A percentile compares a stretch with the other conserved stretches of the same genome.
Evolutionary conservation across 2,113 vertebrate species (phyloP).

Genomic region (Platycercus adscitus): DNA sequence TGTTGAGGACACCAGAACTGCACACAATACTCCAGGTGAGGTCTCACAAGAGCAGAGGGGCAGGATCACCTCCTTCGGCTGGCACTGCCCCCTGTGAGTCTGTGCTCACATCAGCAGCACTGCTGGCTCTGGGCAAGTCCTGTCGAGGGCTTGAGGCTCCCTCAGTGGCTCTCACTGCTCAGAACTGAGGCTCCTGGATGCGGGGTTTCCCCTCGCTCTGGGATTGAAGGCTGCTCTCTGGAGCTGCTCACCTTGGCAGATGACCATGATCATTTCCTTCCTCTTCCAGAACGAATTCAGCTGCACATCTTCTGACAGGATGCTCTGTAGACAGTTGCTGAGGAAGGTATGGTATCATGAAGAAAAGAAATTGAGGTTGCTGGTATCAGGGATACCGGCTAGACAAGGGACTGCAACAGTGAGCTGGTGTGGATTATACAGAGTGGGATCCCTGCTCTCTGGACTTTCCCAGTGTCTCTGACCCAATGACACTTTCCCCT

Average conservation of each 20-base stretch:
- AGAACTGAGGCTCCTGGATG: background rate
- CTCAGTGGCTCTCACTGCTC: background rate
- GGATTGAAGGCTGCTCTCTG: background rate
- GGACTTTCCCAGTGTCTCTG: background rate
- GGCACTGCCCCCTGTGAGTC: background rate
- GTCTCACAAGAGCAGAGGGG: background rate
- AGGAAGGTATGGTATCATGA: background rate
- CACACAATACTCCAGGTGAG: background rate
- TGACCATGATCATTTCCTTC: background rate
- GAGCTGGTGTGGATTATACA: background rate
- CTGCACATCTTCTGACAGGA: background rate
- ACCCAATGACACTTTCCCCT: too few relatives aligned
- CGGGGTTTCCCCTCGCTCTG: background rate
- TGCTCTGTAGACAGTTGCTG: background rate
- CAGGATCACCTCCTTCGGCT: background rate
- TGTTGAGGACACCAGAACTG: background rate
- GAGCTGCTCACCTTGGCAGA: background rate
- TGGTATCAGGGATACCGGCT: background rate
- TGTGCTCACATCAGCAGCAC: background rate
- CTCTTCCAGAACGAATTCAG: background rate
- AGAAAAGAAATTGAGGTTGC: background rate
- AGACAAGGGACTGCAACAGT: background rate
- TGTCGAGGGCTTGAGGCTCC: background rate
- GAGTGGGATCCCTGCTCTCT: background rate
- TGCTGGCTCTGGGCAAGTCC: background rate